Evolutionary conservation across 2,797 vertebrate genomes (phyloP).

Genomic region (Bothrops alternatus): DNA sequence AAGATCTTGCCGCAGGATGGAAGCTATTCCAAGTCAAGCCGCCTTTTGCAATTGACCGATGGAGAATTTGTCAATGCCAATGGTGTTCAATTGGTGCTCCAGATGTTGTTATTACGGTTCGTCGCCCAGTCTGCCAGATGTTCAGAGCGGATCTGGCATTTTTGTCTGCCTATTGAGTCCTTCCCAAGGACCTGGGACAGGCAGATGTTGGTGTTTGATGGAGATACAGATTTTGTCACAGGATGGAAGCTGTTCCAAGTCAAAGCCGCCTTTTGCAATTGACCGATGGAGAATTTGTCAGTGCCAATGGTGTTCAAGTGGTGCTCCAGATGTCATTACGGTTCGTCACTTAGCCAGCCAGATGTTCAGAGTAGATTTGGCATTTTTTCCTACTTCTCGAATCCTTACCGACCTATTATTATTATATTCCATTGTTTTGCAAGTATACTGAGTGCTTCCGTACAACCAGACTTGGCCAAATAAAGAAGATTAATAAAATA

Average conservation of each 20-base stretch:
- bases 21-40: neutral
- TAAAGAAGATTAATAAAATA: neutral
- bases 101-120: neutral
- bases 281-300: neutral
- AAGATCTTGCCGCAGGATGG: rapidly evolving
- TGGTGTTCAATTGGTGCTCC: neutral
- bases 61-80: too few species aligned
- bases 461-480: neutral
- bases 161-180: neutral
- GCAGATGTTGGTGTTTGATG: neutral
- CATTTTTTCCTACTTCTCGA: neutral
- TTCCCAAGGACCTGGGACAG: neutral
- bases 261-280: neutral
- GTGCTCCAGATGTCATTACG: neutral
- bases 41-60: neutral
- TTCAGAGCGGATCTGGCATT: neutral
- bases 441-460: neutral
- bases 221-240: rapidly evolving
- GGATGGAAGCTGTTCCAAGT: neutral
- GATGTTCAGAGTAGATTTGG: neutral
- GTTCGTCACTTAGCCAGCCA: neutral
- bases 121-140: neutral
- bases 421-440: neutral
- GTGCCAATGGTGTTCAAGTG: neutral
- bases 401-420: neutral